Evolutionary conservation across 2,888 invertebrate genomes (phyloP).

Genomic region (Smittia aterrima): DNA sequence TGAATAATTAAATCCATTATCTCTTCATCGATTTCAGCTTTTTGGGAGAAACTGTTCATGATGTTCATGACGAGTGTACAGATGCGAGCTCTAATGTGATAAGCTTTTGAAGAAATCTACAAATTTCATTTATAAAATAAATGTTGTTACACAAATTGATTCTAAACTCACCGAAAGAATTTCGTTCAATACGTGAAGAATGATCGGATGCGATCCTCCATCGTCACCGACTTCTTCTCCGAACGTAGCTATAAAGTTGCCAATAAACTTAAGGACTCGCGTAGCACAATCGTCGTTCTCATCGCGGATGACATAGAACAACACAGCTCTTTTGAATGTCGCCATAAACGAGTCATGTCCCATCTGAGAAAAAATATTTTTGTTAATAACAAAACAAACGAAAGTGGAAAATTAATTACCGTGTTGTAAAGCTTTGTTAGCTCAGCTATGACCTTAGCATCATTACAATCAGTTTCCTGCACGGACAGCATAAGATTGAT

Average conservation of each 20-base stretch:
- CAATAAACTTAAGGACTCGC: conserved; percentile 67
- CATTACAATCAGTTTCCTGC: conserved; percentile 27
- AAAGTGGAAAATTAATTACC: conserved; percentile 52
- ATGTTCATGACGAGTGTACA: conserved; percentile 77
- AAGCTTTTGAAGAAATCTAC: conserved; percentile 56
- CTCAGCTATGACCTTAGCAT: conserved; percentile 61
- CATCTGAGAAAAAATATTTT: conserved; percentile 51
- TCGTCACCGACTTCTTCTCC: conserved; percentile 53
- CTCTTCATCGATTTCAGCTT: conserved; percentile 73
- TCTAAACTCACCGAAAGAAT: conserved; percentile 47
- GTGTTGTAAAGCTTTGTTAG: conserved; percentile 62
- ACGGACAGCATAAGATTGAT: not conserved
- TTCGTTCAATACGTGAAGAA: conserved; percentile 49
- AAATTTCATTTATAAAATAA: conserved; percentile 38
- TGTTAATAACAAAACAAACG: conserved; percentile 39
- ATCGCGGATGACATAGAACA: conserved; percentile 63
- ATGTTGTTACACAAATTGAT: conserved; percentile 3
- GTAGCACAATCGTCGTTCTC: conserved; percentile 69
- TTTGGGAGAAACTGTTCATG: conserved; percentile 69
- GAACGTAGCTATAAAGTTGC: conserved; percentile 66
- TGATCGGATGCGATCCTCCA: conserved; percentile 47
- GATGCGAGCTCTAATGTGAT: conserved; percentile 65
- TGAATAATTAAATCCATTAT: conserved; percentile 70
- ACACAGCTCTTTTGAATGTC: conserved; percentile 64
- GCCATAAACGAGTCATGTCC: conserved; percentile 61